Base-by-base conservation (phyloP, 2,888 invertebrate species). In the Rhagium mordax region DNA sequence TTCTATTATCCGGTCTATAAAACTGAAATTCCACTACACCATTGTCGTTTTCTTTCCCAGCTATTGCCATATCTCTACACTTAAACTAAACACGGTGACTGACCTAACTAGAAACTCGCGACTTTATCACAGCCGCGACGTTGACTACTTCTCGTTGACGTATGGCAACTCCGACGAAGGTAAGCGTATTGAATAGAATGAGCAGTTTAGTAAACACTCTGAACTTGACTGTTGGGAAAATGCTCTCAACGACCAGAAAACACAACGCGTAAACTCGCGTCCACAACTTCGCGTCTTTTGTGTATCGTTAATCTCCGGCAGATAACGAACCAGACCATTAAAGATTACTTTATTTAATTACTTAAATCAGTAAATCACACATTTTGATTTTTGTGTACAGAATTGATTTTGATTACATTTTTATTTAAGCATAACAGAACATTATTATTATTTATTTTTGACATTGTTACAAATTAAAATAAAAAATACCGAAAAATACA, bases 11-110 rank as follows among this genome's bases (percentile, higher is more conserved):
- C 5, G 74, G 79, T 73, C 75, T 74, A 8, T 80, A 80, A 74
- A 84, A 84, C 74, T 84, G 82, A 72, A 84, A 84, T 49, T 84
- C 85, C 47, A 74, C 76, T 47, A 82, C 81, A 69, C 84, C 85
- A 75, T 84, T 85, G 73, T 84, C 84, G 67, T 77, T 79, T 15
- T 82, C 81, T 76, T 84, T 84, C 21, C 70, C 79, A 41, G 78
- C 79, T 70, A 83, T 79, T 60, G 76, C 72, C 75, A 77, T 61
- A 20, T 71, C 49, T 47, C 70, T 20, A 18, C 4, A n/a, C 33
- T 55, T 55, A 64, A 29, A 69, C 49, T 60, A 29, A n/a, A 20
- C 33, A 29, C 61, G 61, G 61, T 47, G 61, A 61, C 29, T 61
- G 61, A 47, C 61, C 61, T 65, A 51, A 65, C 53, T 27, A 41